phyloP scores from a whole-genome alignment of 2,113 vertebrate species.

The Gopherus flavomarginatus region DNA sequence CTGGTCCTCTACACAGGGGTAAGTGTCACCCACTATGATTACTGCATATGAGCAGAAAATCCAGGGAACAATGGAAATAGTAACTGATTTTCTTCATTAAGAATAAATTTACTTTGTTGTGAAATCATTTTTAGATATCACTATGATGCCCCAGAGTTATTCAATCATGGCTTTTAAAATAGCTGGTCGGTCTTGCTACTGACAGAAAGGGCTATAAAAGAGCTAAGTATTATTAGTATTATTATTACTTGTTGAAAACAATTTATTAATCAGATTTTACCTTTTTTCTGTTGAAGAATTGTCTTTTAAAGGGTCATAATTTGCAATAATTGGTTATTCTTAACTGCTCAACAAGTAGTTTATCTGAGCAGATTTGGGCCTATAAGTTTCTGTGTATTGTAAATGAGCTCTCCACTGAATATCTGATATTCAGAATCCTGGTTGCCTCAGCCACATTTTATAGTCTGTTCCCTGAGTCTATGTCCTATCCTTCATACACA shows the following conservation, averaged over 20 bases:
- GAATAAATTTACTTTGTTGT: conserved; percentile 33
- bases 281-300: conserved; percentile 21
- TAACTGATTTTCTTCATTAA: conserved; percentile 10
- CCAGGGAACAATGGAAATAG: neutral
- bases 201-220: neutral
- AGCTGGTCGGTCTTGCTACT: neutral
- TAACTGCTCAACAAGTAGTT: neutral
- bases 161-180: neutral
- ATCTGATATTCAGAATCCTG: neutral
- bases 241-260: neutral
- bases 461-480: neutral
- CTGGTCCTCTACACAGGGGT: neutral
- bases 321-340: neutral
- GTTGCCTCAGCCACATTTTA: neutral
- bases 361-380: conserved; percentile 5
- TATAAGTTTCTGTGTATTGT: neutral
- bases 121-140: conserved; percentile 35
- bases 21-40: neutral
- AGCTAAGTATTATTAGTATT: neutral
- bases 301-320: conserved; percentile 28
- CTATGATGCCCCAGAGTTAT: neutral
- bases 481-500: neutral
- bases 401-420: neutral
- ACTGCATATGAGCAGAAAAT: neutral
- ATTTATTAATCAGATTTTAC: conserved; percentile 5